Conservation (phyloP, 2,113 vertebrate species). For the Dromaius novaehollandiae region DNA sequence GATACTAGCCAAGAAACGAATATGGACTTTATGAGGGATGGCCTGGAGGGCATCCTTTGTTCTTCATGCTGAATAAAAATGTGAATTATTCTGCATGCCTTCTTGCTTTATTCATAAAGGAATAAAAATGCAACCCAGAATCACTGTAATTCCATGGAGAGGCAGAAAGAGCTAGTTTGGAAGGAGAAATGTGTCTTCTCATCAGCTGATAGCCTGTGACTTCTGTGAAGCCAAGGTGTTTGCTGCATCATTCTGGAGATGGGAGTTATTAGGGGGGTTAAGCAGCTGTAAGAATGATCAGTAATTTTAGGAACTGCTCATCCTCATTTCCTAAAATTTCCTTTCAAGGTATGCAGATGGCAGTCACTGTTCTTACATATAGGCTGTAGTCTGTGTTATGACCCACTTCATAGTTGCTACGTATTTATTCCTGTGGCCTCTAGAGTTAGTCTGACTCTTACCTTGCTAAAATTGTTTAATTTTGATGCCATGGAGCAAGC, state of each 20-base stretch:
- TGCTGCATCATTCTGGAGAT: not conserved
- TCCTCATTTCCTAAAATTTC: not conserved
- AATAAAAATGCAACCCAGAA: not conserved
- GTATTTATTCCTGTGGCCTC: not conserved
- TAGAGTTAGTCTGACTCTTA: not conserved
- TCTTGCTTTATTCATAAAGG: not conserved
- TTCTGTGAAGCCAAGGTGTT: not conserved
- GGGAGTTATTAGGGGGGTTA: not conserved
- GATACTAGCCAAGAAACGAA: not conserved
- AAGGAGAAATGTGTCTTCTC: not conserved
- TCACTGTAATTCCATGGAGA: accelerated
- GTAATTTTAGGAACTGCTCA: not conserved
- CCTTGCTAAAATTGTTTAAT: not conserved
- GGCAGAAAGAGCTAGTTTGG: not conserved
- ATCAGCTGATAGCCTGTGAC: accelerated
- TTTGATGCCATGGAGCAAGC: not conserved
- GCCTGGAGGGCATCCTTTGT: not conserved
- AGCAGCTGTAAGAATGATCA: not conserved
- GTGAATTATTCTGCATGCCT: not conserved
- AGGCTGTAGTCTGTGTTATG: not conserved
- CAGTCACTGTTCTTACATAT: not conserved
- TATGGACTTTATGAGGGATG: not conserved
- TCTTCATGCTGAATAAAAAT: not conserved
- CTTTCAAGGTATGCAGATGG: not conserved
- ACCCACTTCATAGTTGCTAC: not conserved